phyloP scores from a whole-genome alignment of 2,797 vertebrate genomes.

The Peromyscus attwateri region DNA sequence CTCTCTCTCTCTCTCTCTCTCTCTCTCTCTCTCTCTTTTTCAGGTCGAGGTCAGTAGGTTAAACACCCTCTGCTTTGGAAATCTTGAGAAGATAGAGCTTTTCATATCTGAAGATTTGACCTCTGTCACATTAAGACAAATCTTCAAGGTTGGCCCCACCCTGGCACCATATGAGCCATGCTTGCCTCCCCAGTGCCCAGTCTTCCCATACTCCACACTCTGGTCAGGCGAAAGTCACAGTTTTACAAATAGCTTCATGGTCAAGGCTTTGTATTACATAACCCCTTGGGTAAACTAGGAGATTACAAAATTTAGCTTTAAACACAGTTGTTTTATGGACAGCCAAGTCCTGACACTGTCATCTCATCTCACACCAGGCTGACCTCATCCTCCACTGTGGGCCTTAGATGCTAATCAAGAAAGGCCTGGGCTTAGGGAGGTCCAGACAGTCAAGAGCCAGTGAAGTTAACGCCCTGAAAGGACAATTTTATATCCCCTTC shows the following conservation, averaged over 20 bases:
- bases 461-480: conserved; percentile 49
- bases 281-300: conserved; percentile 77
- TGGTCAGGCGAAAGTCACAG: conserved; percentile 48
- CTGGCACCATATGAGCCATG: conserved; percentile 7
- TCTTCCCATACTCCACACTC: neutral
- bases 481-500: conserved; percentile 13
- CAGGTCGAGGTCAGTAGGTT: conserved; percentile 52
- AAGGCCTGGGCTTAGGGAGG: conserved; percentile 59
- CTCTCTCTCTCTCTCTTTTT: neutral
- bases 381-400: conserved; percentile 86
- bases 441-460: conserved; percentile 63
- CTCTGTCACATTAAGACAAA: conserved; percentile 67
- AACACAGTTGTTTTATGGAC: conserved; percentile 80
- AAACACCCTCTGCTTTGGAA: conserved; percentile 64
- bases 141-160: neutral
- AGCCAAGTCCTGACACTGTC: conserved; percentile 84
- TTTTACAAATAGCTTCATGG: conserved; percentile 80
- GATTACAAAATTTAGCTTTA: conserved; percentile 82
- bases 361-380: conserved; percentile 84
- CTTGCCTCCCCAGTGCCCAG: neutral
- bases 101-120: conserved; percentile 55
- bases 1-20: too few relatives aligned
- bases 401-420: conserved; percentile 72
- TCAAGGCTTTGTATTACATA: conserved; percentile 83
- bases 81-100: conserved; percentile 64